Evolutionary conservation across 2,888 invertebrate species (phyloP).

Genomic region (Tenthredo livida): DNA sequence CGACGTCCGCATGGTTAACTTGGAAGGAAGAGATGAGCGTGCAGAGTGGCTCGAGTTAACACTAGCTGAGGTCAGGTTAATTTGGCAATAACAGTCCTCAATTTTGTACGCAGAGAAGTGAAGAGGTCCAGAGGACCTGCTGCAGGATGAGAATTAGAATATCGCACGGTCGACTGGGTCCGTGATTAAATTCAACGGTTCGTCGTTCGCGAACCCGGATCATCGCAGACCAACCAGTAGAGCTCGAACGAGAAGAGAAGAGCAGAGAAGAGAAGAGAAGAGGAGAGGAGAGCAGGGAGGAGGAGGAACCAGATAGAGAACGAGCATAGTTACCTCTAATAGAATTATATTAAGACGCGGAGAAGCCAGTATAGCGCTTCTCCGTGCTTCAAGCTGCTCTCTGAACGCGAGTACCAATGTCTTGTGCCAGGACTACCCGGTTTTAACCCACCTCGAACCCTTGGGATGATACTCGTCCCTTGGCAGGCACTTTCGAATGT

Average conservation of each 20-base stretch:
- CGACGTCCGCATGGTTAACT: conserved; percentile 9
- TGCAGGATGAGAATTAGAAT: conserved; percentile 66
- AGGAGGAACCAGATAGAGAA: conserved; percentile 60
- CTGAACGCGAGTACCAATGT: conserved; percentile 67
- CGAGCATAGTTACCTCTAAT: conserved; percentile 77
- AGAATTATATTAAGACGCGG: conserved; percentile 77
- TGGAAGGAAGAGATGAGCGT: neutral
- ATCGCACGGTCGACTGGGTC: conserved; percentile 74
- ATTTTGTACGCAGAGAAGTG: conserved; percentile 30
- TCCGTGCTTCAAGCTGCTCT: conserved; percentile 53
- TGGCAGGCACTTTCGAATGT: conserved; percentile 41
- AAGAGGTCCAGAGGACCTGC: conserved; percentile 54
- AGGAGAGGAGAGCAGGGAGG: conserved; percentile 45
- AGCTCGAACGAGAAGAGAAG: conserved; percentile 54
- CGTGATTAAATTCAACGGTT: conserved; percentile 76
- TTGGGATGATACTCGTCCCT: conserved; percentile 49
- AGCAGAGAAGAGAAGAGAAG: conserved; percentile 52
- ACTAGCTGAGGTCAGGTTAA: conserved; percentile 68
- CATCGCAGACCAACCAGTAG: conserved; percentile 37
- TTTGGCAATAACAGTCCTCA: conserved; percentile 67
- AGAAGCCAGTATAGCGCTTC: conserved; percentile 65
- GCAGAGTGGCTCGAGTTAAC: neutral
- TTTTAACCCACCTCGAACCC: conserved; percentile 64
- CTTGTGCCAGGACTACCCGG: conserved; percentile 66
- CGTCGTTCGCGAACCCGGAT: conserved; percentile 54